Percentiles rank a stretch among this genome's conserved stretches.
These are phyloP conservation scores for Axis porcinus DNA, from an alignment of 2,113 vertebrate species.

Conservation along the genomic window DNA sequence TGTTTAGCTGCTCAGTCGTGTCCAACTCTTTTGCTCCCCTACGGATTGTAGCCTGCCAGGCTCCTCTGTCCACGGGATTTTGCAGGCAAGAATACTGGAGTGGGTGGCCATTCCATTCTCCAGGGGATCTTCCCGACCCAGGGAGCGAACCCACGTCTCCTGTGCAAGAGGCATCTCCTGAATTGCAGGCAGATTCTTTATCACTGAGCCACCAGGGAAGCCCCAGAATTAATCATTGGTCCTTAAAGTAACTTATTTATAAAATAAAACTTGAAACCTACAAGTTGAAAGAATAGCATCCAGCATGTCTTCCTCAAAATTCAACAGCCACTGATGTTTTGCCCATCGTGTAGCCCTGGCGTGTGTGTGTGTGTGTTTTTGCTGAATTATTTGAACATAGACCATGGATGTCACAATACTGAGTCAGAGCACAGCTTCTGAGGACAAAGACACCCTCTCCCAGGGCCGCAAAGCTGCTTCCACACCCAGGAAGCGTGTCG, in stretches of 20 bases:
- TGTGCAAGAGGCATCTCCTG: background rate
- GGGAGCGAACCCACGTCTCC: background rate
- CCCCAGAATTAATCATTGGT: background rate
- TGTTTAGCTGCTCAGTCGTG: background rate
- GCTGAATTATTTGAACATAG: background rate
- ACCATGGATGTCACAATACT: background rate
- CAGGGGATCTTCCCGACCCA: background rate
- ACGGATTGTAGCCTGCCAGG: background rate
- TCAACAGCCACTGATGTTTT: background rate
- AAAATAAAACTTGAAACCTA: background rate
- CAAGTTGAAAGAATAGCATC: background rate
- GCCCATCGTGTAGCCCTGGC: background rate
- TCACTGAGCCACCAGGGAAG: background rate
- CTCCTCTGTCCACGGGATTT: background rate
- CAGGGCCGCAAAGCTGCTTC: background rate
- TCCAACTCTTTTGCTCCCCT: background rate
- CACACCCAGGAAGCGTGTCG: background rate
- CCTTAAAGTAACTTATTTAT: background rate
- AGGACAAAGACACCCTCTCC: background rate
- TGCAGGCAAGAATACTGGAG: background rate
- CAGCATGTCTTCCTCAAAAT: background rate
- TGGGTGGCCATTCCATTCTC: background rate
- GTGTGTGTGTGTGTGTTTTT: accelerated
- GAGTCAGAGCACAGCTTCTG: background rate
- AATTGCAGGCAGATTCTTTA: accelerated